phyloP scores from a whole-genome alignment of 2,888 invertebrate species.

The Camptogramma bilineatum region DNA sequence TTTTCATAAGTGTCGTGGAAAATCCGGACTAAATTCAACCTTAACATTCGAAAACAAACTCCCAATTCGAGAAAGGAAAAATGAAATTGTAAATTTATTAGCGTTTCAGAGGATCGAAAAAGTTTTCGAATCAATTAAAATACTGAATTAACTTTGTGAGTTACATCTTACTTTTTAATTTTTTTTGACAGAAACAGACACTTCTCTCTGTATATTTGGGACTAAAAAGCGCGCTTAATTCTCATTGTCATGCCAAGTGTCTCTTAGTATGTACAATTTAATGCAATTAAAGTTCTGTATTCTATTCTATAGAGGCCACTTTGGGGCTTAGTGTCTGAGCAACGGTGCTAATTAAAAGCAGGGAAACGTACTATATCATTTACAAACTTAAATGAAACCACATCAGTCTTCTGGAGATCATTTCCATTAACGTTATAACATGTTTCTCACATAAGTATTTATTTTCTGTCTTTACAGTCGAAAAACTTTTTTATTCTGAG shows the following conservation, averaged over 20 bases:
- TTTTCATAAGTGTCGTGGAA: conserved; percentile 30
- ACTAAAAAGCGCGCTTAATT: background rate
- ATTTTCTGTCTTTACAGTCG: no score
- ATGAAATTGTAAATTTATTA: conserved; percentile 30
- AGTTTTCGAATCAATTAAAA: conserved; percentile 33
- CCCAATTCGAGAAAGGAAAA: conserved; percentile 22
- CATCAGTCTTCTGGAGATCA: no score
- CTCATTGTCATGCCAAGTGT: background rate
- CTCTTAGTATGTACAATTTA: background rate
- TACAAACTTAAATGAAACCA: background rate
- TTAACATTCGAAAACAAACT: conserved; percentile 29
- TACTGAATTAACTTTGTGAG: conserved; percentile 21
- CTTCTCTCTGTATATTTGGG: background rate
- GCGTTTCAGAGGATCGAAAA: conserved; percentile 27
- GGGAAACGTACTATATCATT: background rate
- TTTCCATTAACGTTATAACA: no score
- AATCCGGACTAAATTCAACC: conserved; percentile 23
- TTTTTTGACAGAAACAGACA: conserved; percentile 7
- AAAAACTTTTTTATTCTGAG: no score
- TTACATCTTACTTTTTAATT: background rate
- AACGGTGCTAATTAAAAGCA: background rate
- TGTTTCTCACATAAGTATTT: no score
- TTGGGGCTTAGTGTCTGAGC: background rate
- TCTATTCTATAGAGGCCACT: background rate
- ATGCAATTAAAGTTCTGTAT: background rate